Base-by-base conservation (phyloP, 2,797 vertebrate species). In the Coendou prehensilis region DNA sequence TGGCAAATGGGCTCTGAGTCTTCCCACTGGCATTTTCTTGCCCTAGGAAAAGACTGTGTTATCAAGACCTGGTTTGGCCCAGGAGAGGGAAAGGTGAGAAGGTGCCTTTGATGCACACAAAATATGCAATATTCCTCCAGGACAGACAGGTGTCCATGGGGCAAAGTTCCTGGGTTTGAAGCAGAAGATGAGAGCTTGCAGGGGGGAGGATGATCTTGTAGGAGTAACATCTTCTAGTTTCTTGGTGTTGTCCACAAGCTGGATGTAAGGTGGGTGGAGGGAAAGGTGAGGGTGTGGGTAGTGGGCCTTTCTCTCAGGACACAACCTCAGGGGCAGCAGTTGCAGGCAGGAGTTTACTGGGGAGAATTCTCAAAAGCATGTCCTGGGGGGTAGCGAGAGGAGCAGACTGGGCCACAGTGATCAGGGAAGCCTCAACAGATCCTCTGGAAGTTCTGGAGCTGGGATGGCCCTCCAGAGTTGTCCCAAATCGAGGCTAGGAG, bases 281-380 rank as follows among this genome's bases (percentile, higher is more conserved):
- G 45, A n/a, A 54, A 63, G 26, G 45, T 11, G 13, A 37, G 9
- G 18, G 6, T 41, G 8, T 23, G n/a, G 0, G 8, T 0, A 5
- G 67, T 3, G 1, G 28, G 13, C 6, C 20, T 30, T n/a, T 28
- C 15, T 73, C 15, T 47, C 22, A 26, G 37, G 69, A 14, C 1
- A 2, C 28, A 73, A 5, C 20, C 15, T 50, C 20, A 18, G 82
- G 57, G 57, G 10, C 6, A 5, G 54, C 7, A 20, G 4, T 30
- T 23, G 0, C 8, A 41, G n/a, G 45, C 6, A 6, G 73, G 26
- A 10, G 45, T 4, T n/a, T 41, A 2, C 41, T 26, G 2, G 4
- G 30, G 18, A 59, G 57, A 33, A 7, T 33, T 56, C 33, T 30
- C 41, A 8, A 76, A 92, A 80, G 9, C 47, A 33, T 14, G 33